Evolutionary conservation across 1,140 invertebrate genomes (phyloP).

Genomic region (Euura saliciscinereae): DNA sequence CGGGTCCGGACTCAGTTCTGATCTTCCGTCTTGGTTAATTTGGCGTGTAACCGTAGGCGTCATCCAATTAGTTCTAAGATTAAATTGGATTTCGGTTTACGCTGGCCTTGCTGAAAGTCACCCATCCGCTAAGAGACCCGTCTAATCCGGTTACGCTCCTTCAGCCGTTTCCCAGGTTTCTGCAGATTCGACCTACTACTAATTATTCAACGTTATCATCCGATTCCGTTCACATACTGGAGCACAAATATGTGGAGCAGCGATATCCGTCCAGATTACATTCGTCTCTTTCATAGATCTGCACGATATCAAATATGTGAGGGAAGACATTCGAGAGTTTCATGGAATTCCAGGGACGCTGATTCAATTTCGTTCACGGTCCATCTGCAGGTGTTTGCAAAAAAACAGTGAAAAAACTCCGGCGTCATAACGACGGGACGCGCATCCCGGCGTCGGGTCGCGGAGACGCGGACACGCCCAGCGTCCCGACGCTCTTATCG

Average conservation of each 20-base stretch:
- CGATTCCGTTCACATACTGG: too few relatives aligned
- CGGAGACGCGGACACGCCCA: slow-evolving; percentile 49
- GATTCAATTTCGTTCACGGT: too few relatives aligned
- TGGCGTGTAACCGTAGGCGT: slow-evolving; percentile 3
- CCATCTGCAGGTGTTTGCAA: not conserved
- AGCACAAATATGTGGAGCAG: too few relatives aligned
- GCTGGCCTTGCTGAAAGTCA: slow-evolving; percentile 6
- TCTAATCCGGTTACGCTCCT: not conserved
- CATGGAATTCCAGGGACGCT: too few relatives aligned
- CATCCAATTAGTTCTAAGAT: slow-evolving; percentile 5
- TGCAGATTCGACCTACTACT: too few relatives aligned
- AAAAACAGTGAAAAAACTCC: not conserved
- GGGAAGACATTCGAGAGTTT: too few relatives aligned
- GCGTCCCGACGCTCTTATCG: slow-evolving; percentile 55
- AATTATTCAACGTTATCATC: too few relatives aligned
- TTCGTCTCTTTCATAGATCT: too few relatives aligned
- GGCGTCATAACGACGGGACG: not conserved
- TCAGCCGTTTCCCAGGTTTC: not conserved
- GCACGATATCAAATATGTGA: too few relatives aligned
- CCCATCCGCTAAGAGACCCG: slow-evolving; percentile 2
- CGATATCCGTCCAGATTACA: too few relatives aligned
- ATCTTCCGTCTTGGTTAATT: not conserved
- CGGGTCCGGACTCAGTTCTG: too few relatives aligned
- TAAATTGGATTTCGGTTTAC: slow-evolving; percentile 7
- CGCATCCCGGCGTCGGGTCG: slow-evolving; percentile 25